A percentile compares a stretch with the other conserved stretches of the same genome.
These are phyloP conservation scores for Papilio dardanus DNA, from an alignment of 1,140 invertebrate species.

Conservation along the genomic window DNA sequence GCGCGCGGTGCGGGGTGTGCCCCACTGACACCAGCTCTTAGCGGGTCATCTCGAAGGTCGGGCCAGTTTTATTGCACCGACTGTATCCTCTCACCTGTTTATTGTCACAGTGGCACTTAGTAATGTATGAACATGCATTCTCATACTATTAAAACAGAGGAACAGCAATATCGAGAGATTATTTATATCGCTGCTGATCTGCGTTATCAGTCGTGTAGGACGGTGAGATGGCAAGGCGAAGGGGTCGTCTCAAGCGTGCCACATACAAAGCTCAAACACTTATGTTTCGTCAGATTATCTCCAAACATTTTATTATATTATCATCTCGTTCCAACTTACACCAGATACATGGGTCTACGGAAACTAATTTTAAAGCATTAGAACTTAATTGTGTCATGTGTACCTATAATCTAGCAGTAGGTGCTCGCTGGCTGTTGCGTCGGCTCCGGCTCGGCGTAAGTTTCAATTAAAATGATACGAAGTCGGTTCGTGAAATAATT, in stretches of 20 bases:
- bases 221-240: not conserved
- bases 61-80: not conserved
- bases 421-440: not conserved
- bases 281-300: not conserved
- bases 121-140: not conserved
- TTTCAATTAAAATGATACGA: not conserved
- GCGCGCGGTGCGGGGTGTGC: not conserved
- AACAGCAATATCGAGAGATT: not conserved
- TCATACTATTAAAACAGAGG: not conserved
- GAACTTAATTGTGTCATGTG: not conserved
- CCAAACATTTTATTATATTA: not conserved
- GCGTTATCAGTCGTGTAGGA: not conserved
- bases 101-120: not conserved
- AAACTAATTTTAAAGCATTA: not conserved
- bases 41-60: constrained; percentile 4
- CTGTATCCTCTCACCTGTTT: not conserved
- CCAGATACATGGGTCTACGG: not conserved
- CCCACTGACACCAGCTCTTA: constrained; percentile 30
- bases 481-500: constrained; percentile 23
- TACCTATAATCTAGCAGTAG: not conserved
- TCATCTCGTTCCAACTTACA: not conserved
- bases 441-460: not conserved
- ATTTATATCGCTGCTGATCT: not conserved
- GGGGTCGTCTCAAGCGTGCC: no score
- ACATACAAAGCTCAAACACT: not conserved